Conservation (phyloP, 2,888 invertebrate species). For the Augochlorella aurata region DNA sequence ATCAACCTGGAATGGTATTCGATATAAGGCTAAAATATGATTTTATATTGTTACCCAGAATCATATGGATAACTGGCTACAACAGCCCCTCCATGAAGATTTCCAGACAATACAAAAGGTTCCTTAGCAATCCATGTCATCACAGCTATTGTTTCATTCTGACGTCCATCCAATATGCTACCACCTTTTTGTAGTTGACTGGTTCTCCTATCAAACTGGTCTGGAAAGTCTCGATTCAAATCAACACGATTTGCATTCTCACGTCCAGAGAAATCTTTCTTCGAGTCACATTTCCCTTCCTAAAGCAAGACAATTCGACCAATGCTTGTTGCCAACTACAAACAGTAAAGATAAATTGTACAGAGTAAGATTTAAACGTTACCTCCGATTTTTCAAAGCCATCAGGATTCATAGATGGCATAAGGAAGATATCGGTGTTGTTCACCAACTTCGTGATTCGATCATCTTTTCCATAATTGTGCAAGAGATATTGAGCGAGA, state of each 20-base stretch:
- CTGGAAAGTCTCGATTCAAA: conserved; percentile 96
- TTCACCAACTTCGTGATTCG: conserved; percentile 91
- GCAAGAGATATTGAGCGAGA: conserved; percentile 91
- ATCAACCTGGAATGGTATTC: neutral
- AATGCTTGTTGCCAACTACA: neutral
- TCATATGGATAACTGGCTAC: conserved; percentile 99
- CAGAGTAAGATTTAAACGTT: conserved; percentile 76
- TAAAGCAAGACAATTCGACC: conserved; percentile 81
- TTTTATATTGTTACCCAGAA: conserved; percentile 84
- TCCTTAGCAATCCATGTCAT: conserved; percentile 94
- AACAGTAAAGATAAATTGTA: neutral
- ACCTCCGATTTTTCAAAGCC: conserved; percentile 94
- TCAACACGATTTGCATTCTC: conserved; percentile 92
- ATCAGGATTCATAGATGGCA: conserved; percentile 99
- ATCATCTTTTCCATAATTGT: conserved; percentile 87
- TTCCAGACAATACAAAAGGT: conserved; percentile 96
- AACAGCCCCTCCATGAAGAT: conserved; percentile 97
- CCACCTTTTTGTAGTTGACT: conserved; percentile 79
- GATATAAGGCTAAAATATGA: conserved; percentile 72
- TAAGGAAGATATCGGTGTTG: conserved; percentile 94
- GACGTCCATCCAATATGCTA: conserved; percentile 85
- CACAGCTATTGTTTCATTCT: conserved; percentile 94
- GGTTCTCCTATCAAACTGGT: conserved; percentile 87
- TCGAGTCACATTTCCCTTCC: conserved; percentile 92
- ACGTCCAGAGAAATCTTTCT: conserved; percentile 87